phyloP scores from a whole-genome alignment of 2,888 invertebrate genomes.

The Eupithecia exiguata region DNA sequence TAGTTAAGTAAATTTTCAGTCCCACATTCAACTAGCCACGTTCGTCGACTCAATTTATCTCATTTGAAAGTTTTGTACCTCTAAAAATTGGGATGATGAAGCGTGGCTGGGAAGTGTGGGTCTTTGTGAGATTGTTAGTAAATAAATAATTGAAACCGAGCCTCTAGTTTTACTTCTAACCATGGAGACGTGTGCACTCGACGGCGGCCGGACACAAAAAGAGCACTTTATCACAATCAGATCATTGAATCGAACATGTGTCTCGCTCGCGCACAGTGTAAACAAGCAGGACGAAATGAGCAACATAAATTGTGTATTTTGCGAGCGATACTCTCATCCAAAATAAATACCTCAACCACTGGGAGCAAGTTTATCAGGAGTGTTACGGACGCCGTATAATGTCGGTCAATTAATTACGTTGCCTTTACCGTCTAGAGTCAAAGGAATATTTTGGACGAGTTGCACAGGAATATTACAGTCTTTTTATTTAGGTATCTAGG shows the following conservation, averaged over 20 bases:
- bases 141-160: conserved; percentile 65
- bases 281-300: conserved; percentile 45
- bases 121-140: conserved; percentile 67
- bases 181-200: conserved; percentile 41
- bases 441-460: neutral
- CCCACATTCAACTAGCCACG: conserved; percentile 46
- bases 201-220: conserved; percentile 49
- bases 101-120: conserved; percentile 54
- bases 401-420: conserved; percentile 10
- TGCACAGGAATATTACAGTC: neutral
- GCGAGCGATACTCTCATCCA: conserved; percentile 25
- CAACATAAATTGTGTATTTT: conserved; percentile 30
- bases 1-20: conserved; percentile 61
- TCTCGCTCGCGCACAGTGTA: conserved; percentile 49
- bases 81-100: conserved; percentile 35
- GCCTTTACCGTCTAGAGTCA: neutral
- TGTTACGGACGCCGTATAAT: conserved; percentile 5
- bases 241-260: conserved; percentile 56
- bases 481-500: neutral
- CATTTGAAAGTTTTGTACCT: conserved; percentile 35
- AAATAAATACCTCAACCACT: conserved; percentile 24
- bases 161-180: conserved; percentile 49
- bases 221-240: conserved; percentile 55
- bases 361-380: conserved; percentile 22
- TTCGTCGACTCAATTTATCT: conserved; percentile 42